Evolutionary conservation across 2,113 vertebrate species (phyloP), one percentile per base, ranked within the genome.

Genomic region (Pteruthius melanotis): DNA sequence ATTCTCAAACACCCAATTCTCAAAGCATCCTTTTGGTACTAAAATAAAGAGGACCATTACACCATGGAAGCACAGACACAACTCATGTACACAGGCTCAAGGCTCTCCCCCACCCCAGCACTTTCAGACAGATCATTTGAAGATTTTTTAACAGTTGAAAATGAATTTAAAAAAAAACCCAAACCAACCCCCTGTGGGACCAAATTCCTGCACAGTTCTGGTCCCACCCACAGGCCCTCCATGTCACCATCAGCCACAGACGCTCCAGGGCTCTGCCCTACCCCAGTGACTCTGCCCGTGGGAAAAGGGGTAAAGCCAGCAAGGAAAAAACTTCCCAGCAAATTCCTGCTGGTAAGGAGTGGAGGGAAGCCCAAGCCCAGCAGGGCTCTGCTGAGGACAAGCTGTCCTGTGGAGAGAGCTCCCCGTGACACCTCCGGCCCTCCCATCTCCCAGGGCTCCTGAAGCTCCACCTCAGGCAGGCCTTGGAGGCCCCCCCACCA

Each of bases 301-400:
- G 53, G 10, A n/a, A 21, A 68, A 79, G 49, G 31, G 37, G 21
- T 18, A 12, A 83, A 76, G 64, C 21, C 35, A 57, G 33, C 52
- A 65, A 24, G 14, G 37, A 35, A 35, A 64, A 64, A 52, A 30
- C 11, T 39, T 39, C 68, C 42, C 57, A 72, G 80, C 52, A 63
- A 54, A 20, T 45, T 65, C 33, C 27, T 80, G 23, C 69, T 13
- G 44, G 15, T 33, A 20, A 7, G 0, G 24, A 71, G 6, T 0
- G 6, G 18, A 57, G 30, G 66, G 15, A 42, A 52, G 8, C 37
- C 12, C 7, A 12, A 11, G 2, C 11, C 64, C 3, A 2, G 26
- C 42, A 16, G 0, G 0, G 6, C 3, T 26, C 2, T 45, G 56
- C 52, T 7, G 57, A 24, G 6, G 27, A 35, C 26, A 35, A 70